Base-by-base conservation (phyloP, 1,140 invertebrate species). In the Sycobia sp. region DNA sequence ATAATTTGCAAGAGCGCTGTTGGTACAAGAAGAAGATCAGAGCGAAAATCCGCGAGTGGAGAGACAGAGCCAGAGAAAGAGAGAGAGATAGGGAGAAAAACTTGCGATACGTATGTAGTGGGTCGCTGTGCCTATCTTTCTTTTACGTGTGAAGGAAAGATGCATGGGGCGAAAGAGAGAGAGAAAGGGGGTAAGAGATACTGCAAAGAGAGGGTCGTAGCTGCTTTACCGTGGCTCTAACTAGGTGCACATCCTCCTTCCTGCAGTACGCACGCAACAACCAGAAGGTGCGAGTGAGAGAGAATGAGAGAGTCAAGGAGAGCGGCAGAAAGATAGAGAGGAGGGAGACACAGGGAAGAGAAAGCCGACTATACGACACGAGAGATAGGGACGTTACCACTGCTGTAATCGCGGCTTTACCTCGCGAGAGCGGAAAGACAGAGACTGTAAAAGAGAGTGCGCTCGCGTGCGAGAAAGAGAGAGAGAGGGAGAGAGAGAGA, bases 361-460 rank as follows among this genome's bases (percentile, higher is more conserved):
- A 1, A 7, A 47, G 8, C 5, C 47, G 66, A 71, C 58, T 53
- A 38, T 58, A 59, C 41, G 49, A 20, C 20, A 44, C 34, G 36
- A 50, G 65, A 58, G 57, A 61, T 41, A 55, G 60, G 41, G 56
- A 57, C n/a, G n/a, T n/a, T n/a, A n/a, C n/a, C n/a, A n/a, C n/a
- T 55, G 36, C 38, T 55, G 53, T 23, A 41, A 53, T 38, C 50
- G 50, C 29, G 51, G 34, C 51, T 55, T 55, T 29, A 55, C 27
- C 22, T 7, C 7, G 36, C 27, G n/a, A 36, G 51, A 4, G 34
- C 56, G 57, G 44, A 41, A 49, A 59, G 46, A 46, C 46, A 49
- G 56, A 25, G 50, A 43, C 18, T 7, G 27, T 5, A 44, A 51
- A 49, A 10, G 56, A 51, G 57, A 16, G 55, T 43, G 22, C 32